Conservation (phyloP, 1,140 invertebrate species). For the Thaumatotibia leucotreta region DNA sequence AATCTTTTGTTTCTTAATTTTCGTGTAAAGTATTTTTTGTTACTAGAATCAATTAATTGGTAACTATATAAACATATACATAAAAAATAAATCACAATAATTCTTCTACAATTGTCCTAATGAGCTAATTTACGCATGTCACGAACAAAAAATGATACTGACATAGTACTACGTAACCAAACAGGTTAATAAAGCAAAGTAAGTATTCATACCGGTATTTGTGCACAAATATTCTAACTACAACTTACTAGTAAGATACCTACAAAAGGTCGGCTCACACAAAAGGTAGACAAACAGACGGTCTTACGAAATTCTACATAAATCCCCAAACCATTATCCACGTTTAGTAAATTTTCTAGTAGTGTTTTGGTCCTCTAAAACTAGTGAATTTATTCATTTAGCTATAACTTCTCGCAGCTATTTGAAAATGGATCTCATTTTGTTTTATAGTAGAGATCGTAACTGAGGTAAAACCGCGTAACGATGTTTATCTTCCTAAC, state of each 20-base stretch:
- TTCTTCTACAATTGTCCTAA: too few species aligned
- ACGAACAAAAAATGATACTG: too few species aligned
- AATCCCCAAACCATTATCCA: slow-evolving; percentile 6
- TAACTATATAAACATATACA: too few species aligned
- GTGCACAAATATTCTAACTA: background rate
- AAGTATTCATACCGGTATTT: background rate
- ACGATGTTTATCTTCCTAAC: slow-evolving; percentile 16
- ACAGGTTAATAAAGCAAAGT: background rate
- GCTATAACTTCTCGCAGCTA: background rate
- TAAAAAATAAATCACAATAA: too few species aligned
- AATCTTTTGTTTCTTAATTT: too few species aligned
- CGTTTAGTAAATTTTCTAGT: background rate
- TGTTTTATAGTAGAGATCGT: slow-evolving; percentile 12
- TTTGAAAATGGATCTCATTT: slow-evolving; percentile 13
- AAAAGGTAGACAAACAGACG: background rate
- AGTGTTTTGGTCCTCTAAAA: background rate
- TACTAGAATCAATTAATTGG: too few species aligned
- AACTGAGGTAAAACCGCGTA: slow-evolving; percentile 11
- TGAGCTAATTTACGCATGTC: too few species aligned
- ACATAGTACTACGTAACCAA: background rate
- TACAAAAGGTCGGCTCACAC: too few species aligned
- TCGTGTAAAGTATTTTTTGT: too few species aligned
- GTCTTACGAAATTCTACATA: background rate
- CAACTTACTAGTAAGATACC: background rate
- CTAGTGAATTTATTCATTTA: background rate